Base-by-base conservation (phyloP, 2,113 vertebrate species). In the Phylloscopus trochilus region DNA sequence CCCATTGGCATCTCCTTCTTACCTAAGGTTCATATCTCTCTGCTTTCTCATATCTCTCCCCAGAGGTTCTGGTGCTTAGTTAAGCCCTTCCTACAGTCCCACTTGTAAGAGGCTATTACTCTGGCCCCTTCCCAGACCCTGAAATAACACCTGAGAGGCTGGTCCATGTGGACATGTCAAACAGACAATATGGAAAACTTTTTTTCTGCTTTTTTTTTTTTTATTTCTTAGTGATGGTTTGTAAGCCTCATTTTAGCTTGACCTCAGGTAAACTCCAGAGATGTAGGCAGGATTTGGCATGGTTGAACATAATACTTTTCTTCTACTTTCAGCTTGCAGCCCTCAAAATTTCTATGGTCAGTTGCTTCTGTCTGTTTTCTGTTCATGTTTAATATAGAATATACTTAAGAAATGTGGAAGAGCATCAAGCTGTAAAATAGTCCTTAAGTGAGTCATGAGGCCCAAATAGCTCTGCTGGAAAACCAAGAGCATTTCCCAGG, bases 251-350 rank as follows among this genome's bases (percentile, higher is more conserved):
- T 73, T 93, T 93, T 92, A 92, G 55, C 59, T 77, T 92, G 84
- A 92, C 83, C 82, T 90, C 78, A 76, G 43, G 82, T 92, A 91
- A 95, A 93, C 91, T 85, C 49, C 55, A 62, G 78, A 67, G n/a
- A 24, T 87, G 82, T 86, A 91, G 91, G 81, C 74, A 90, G 91
- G 35, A 67, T 85, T 76, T 91, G 59, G 51, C 47, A 62, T 55
- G 41, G 59, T 70, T 83, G 73, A 95, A 92, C 95, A 80, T 51
- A 90, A 62, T 73, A 59, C 49, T 92, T 93, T 44, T 56, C 56
- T 89, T 73, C 85, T 83, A 55, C 87, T 91, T 91, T 56, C 58
- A 83, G 73, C 87, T 53, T 84, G 37, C 53, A 89, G 51, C 51
- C 33, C 79, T 88, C 47, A 55, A 27, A 26, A 73, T 93, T 83